Conservation (phyloP, 2,113 vertebrate species). For the Theropithecus gelada region DNA sequence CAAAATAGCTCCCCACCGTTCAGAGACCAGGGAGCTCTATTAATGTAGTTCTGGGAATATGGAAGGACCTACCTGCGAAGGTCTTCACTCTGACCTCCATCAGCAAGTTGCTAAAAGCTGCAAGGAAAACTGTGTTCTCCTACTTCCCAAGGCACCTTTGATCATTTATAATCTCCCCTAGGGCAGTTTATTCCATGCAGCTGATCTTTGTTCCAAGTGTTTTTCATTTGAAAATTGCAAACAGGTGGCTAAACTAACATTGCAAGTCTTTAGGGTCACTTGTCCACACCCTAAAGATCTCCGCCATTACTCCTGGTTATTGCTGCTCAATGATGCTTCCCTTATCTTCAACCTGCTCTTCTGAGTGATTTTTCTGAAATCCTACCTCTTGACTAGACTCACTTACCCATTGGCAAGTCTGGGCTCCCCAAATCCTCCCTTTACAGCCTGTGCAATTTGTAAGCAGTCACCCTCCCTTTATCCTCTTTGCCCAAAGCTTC, state of each 20-base stretch:
- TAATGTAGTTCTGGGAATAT: accelerated
- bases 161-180: not conserved
- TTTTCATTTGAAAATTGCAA: not conserved
- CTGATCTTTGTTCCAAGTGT: not conserved
- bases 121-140: not conserved
- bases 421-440: not conserved
- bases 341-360: not conserved
- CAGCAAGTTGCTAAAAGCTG: not conserved
- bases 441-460: not conserved
- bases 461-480: not conserved
- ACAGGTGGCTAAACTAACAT: not conserved
- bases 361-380: not conserved
- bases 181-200: too few relatives aligned
- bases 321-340: not conserved
- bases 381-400: not conserved
- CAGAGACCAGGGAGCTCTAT: not conserved
- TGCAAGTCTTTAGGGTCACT: not conserved
- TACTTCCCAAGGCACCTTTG: accelerated
- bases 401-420: not conserved
- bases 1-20: not conserved
- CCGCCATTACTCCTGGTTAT: not conserved
- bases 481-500: not conserved
- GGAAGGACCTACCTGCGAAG: accelerated
- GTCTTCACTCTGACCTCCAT: not conserved
- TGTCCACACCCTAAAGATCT: not conserved